phyloP scores from a whole-genome alignment of 2,113 vertebrate genomes.

The Felis catus region DNA sequence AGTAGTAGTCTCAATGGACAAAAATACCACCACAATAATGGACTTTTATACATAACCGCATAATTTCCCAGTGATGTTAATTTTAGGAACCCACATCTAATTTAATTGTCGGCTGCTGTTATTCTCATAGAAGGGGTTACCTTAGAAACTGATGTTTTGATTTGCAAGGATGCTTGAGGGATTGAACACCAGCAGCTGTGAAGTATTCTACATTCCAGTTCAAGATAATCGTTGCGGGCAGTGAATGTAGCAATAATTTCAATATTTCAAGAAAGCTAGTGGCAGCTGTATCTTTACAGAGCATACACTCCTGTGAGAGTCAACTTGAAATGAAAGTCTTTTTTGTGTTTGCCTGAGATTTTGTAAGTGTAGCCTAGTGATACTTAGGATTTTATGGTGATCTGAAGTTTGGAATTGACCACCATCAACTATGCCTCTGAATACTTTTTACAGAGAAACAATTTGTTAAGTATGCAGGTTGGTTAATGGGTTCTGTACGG shows the following conservation, averaged over 20 bases:
- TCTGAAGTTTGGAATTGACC: neutral
- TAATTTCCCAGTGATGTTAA: neutral
- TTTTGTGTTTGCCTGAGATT: neutral
- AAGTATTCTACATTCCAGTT: neutral
- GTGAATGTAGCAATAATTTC: neutral
- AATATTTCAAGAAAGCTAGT: neutral
- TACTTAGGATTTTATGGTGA: neutral
- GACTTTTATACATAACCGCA: neutral
- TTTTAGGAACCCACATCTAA: neutral
- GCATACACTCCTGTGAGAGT: neutral
- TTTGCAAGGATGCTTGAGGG: neutral
- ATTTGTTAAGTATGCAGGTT: neutral
- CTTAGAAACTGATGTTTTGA: constrained; percentile 6
- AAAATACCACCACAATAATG: neutral
- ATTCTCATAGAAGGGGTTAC: neutral
- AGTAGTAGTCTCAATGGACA: neutral
- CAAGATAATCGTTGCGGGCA: neutral
- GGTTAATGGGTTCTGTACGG: neutral
- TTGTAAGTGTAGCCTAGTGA: neutral
- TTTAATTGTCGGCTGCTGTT: neutral
- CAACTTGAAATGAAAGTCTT: neutral
- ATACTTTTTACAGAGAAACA: neutral
- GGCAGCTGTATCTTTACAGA: neutral
- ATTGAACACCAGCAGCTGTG: neutral
- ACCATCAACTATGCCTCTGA: neutral